phyloP scores from a whole-genome alignment of 2,888 invertebrate genomes.

The Conus canariensis region DNA sequence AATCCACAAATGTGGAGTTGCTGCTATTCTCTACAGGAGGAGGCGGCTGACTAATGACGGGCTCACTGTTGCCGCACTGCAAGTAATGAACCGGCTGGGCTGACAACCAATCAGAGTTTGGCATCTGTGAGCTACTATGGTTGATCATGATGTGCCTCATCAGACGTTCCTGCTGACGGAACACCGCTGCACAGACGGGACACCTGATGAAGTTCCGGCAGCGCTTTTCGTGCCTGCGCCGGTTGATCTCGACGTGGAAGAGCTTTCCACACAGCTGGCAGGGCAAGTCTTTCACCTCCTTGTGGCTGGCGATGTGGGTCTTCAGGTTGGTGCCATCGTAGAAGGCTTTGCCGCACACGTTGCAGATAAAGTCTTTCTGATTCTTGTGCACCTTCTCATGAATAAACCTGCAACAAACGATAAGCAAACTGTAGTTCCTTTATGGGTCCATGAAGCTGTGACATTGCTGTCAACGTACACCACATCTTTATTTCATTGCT shows the following conservation, averaged over 20 bases:
- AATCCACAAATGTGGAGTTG: slow-evolving; percentile 1
- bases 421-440: not conserved
- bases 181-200: not conserved
- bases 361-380: slow-evolving; percentile 21
- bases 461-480: no score
- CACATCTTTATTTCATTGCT: no score
- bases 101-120: not conserved
- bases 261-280: slow-evolving; percentile 20
- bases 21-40: not conserved
- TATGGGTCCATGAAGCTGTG: no score
- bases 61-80: not conserved
- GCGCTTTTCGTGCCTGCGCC: not conserved
- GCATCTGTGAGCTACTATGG: not conserved
- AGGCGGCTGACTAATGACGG: not conserved
- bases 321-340: slow-evolving; percentile 20
- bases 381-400: slow-evolving; percentile 23
- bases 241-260: slow-evolving; percentile 23
- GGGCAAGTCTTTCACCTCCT: slow-evolving; percentile 13
- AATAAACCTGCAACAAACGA: not conserved
- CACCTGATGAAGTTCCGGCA: slow-evolving; percentile 24
- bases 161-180: slow-evolving; percentile 13
- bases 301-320: slow-evolving; percentile 19
- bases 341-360: slow-evolving; percentile 24
- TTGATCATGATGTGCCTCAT: slow-evolving; percentile 1
- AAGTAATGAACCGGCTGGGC: not conserved